Evolutionary conservation across 2,888 invertebrate species (phyloP).

Genomic region (Sinhomidia bicolor): DNA sequence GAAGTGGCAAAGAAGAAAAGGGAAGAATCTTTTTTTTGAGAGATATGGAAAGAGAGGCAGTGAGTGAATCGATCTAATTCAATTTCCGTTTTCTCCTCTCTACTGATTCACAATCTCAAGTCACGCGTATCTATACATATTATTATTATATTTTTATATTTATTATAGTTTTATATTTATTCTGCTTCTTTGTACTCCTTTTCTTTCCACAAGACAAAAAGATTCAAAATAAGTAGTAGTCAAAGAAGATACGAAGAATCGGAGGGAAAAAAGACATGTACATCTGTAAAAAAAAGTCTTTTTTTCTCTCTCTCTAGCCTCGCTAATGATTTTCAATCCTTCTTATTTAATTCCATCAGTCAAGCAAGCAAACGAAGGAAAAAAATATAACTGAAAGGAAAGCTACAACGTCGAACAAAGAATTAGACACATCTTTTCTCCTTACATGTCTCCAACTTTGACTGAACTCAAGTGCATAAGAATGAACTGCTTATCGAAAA

Average conservation of each 20-base stretch:
- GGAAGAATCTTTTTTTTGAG: slow-evolving; percentile 17
- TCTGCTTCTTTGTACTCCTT: too few species aligned
- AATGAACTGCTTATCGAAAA: not conserved
- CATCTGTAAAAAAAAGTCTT: not conserved
- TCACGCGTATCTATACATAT: not conserved
- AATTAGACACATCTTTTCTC: not conserved
- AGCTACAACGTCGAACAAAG: slow-evolving; percentile 6
- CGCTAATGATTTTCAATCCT: slow-evolving; percentile 11
- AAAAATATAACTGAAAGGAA: not conserved
- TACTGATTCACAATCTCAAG: not conserved
- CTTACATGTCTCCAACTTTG: not conserved
- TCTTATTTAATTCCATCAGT: slow-evolving; percentile 27
- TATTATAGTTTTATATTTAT: too few species aligned
- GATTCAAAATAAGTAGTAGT: too few species aligned
- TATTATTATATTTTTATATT: too few species aligned
- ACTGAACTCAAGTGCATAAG: not conserved
- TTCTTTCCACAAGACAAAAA: too few species aligned
- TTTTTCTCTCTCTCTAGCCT: not conserved
- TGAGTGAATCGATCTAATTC: slow-evolving; percentile 43
- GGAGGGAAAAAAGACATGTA: not conserved
- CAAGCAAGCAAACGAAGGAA: not conserved
- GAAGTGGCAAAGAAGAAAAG: not conserved
- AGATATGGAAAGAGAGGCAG: not conserved
- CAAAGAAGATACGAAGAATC: not conserved
- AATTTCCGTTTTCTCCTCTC: slow-evolving; percentile 22